Base-by-base conservation (phyloP, 2,113 vertebrate genomes). In the Dasyprocta punctata region DNA sequence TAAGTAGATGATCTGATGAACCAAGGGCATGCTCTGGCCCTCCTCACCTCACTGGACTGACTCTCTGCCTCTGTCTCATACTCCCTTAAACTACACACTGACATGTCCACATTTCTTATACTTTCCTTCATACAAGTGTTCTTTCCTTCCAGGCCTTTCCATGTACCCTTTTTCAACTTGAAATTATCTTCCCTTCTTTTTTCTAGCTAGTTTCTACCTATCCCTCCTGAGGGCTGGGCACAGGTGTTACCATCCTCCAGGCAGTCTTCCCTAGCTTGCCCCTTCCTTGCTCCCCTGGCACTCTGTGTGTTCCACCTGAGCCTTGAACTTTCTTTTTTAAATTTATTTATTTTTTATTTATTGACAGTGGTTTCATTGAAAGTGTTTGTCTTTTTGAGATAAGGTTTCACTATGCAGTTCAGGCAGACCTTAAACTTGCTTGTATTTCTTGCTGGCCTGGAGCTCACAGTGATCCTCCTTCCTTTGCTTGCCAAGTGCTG, bases 121-220 rank as follows among this genome's bases (percentile, higher is more conserved):
- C 47, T 93, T 89, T 54, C 52, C 86, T 77, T 92, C 65, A 56
- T 71, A 71, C 2, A 84, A 86, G 75, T 38, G 82, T 67, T 80
- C 19, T 75, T 90, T 86, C 20, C 24, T 92, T 88, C 67, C 58
- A 93, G 80, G 47, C 24, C 28, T 92, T 91, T 84, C 44, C 54
- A 86, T 90, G 52, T 19, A 22, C 16, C 16, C 30, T 44, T 81
- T 88, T 56, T 54, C 71, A 89, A 65, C 44, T 36, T 96, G 20
- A 63, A 95, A 84, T 96, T 82, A 54, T 30, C 44, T 89, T 96
- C 9, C 33, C 54, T 92, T 65, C 7, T 49, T 69, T 82, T 85
- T 86, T 47, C 73, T 80, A 54, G 30, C 82, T 81, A 30, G 58
- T 94, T 88, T 88, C 83, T 63, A 12, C 52, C 65, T 58, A 36